These are phyloP conservation scores for Simalia tracyae DNA, from an alignment of 2,797 vertebrate genomes.

Conservation along the genomic window DNA sequence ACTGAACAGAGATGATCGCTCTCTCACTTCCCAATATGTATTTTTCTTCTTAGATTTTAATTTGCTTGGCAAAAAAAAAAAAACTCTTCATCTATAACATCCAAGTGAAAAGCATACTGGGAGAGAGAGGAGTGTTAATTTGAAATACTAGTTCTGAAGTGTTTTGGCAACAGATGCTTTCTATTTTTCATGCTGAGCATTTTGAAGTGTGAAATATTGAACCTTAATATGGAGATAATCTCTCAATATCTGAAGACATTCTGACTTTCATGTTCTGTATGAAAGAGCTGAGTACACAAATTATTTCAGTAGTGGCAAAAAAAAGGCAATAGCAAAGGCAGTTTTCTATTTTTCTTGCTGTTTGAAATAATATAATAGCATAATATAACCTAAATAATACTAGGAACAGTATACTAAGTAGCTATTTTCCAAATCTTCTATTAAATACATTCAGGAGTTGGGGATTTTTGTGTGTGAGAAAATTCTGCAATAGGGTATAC, in stretches of 20 bases:
- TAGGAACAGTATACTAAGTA: fast-evolving
- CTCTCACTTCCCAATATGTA: neutral
- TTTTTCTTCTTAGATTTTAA: neutral
- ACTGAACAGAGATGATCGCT: neutral
- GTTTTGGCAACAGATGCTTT: neutral
- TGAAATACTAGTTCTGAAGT: neutral
- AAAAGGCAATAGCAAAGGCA: neutral
- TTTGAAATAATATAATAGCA: neutral
- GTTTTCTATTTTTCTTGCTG: neutral
- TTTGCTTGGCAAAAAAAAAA: neutral
- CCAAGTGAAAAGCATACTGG: neutral
- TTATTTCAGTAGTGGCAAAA: fast-evolving
- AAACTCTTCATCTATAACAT: neutral
- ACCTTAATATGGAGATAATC: neutral
- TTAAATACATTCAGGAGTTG: neutral
- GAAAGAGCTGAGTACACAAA: neutral
- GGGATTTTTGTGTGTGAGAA: neutral
- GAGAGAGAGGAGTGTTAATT: neutral
- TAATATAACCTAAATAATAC: neutral
- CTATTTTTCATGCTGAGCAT: neutral
- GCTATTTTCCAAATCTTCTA: neutral
- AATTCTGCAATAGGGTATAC: neutral
- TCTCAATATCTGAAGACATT: neutral
- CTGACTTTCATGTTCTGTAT: neutral
- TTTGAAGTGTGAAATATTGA: conserved; percentile 6